These are phyloP conservation scores for Platypus cylindrus DNA, from an alignment of 2,888 invertebrate species.

Conservation along the genomic window DNA sequence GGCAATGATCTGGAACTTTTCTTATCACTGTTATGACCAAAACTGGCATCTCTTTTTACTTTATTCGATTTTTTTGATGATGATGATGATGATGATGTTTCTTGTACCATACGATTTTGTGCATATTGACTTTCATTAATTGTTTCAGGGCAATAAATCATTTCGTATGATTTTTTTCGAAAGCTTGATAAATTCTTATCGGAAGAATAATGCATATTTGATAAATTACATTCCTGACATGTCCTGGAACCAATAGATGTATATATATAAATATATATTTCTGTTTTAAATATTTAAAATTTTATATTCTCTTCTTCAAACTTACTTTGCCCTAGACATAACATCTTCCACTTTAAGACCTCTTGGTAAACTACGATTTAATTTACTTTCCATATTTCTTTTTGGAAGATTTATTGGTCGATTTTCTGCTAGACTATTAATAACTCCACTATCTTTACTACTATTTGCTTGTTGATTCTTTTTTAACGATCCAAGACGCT, in stretches of 20 bases:
- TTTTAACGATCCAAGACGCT: conserved; percentile 30
- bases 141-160: conserved; percentile 33
- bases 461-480: conserved; percentile 24
- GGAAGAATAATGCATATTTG: conserved; percentile 17
- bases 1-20: conserved; percentile 18
- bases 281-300: neutral
- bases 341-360: conserved; percentile 26
- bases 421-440: too few species aligned
- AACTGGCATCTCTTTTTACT: conserved; percentile 29
- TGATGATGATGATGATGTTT: too few species aligned
- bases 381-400: conserved; percentile 24
- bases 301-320: neutral
- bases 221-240: conserved; percentile 15
- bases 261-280: neutral
- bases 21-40: conserved; percentile 19
- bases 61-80: conserved; percentile 26
- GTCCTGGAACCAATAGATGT: conserved; percentile 11
- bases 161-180: conserved; percentile 26
- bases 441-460: conserved; percentile 19
- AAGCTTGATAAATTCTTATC: conserved; percentile 16
- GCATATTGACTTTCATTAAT: conserved; percentile 32
- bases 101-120: conserved; percentile 27
- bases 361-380: conserved; percentile 31
- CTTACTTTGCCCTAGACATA: conserved; percentile 6
- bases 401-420: conserved; percentile 30